A percentile compares a stretch with the other conserved stretches of the same genome.
Conservation (phyloP, 2,888 invertebrate genomes). For the Ferrisia virgata region DNA sequence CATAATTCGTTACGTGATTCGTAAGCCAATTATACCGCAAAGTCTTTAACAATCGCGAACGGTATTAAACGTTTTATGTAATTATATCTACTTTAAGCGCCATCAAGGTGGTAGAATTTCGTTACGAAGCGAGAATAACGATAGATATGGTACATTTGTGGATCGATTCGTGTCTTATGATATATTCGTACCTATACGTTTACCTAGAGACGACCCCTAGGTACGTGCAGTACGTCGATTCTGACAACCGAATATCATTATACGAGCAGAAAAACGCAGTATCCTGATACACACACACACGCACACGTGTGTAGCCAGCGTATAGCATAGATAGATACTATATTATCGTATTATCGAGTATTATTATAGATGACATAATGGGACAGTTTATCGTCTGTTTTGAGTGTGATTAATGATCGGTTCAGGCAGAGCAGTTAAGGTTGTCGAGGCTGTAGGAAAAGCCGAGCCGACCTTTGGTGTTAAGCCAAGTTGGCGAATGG, state of each 20-base stretch:
- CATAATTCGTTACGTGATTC: slow-evolving; percentile 2
- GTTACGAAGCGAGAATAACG: too few relatives aligned
- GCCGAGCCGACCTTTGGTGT: background rate
- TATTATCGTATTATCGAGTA: background rate
- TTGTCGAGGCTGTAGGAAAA: background rate
- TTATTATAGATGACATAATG: slow-evolving; percentile 3
- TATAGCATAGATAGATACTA: background rate
- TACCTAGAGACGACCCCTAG: background rate
- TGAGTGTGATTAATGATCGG: slow-evolving; percentile 9
- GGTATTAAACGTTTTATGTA: background rate
- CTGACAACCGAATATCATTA: background rate
- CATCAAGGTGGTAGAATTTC: too few relatives aligned
- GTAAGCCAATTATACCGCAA: background rate
- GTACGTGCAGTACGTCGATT: too few relatives aligned
- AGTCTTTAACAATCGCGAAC: background rate
- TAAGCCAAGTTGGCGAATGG: background rate
- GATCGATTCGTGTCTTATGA: too few relatives aligned
- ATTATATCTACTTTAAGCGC: background rate
- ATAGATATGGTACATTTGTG: too few relatives aligned
- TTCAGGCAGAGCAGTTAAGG: background rate
- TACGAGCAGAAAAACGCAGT: background rate
- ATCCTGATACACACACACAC: too few relatives aligned
- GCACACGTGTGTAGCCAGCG: too few relatives aligned
- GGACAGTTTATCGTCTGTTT: background rate
- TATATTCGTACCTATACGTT: background rate